phyloP scores from a whole-genome alignment of 2,888 invertebrate genomes.

The Phaedon cochleariae region DNA sequence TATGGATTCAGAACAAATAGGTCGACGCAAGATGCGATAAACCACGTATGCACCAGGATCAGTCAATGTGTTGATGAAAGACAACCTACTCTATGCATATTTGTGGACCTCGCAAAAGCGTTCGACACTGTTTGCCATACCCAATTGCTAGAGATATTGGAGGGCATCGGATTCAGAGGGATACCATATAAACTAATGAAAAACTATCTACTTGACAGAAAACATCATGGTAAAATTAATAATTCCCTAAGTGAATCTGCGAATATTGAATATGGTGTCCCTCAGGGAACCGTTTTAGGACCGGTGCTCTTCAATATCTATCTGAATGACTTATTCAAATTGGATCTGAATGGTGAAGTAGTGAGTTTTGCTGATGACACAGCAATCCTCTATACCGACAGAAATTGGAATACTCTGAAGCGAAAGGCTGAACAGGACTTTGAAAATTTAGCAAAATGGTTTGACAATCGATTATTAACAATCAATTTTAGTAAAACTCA shows the following conservation, averaged over 20 bases:
- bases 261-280: background rate
- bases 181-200: background rate
- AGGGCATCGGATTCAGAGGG: too few relatives aligned
- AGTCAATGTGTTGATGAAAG: background rate
- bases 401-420: background rate
- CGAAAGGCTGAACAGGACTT: background rate
- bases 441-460: background rate
- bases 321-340: background rate
- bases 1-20: background rate
- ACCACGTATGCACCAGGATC: background rate
- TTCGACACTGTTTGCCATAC: background rate
- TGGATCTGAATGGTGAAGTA: background rate
- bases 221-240: background rate
- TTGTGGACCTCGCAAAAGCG: background rate
- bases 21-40: background rate
- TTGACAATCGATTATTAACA: background rate
- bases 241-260: background rate
- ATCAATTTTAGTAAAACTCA: constrained; percentile 2
- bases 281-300: background rate
- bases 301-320: background rate
- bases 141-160: too few relatives aligned
- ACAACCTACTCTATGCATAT: background rate
- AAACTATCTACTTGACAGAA: background rate
- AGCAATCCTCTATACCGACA: background rate
- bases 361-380: constrained; percentile 8